Base-by-base conservation (phyloP, 2,113 vertebrate genomes). In the Saccopteryx leptura region DNA sequence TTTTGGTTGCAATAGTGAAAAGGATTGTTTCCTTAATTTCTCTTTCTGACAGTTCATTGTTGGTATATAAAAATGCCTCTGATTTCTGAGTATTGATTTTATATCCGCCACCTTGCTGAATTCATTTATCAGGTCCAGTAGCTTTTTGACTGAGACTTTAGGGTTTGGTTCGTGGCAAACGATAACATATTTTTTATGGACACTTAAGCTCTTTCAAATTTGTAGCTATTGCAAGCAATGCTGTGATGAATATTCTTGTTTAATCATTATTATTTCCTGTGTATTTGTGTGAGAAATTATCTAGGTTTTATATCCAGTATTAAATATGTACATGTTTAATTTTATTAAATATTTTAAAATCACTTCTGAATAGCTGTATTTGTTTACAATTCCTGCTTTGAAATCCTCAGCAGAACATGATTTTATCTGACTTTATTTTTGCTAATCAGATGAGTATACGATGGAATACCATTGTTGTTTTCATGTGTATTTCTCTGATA, bases 391-490 rank as follows among this genome's bases (percentile, higher is more conserved):
- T 68, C 17, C 6, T 85, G 1, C 83, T 92, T 81, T 92, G 23
- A 66, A 23, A 48, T 83, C 58, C 46, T 88, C 26, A 83, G 39
- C 17, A 80, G 52, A 84, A 82, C 26, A 18, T 69, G 11, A 33
- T 68, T 95, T 97, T 87, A 60, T 81, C 46, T 74, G 31, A 92
- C 46, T 94, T 92, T 48, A 79, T 63, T 48, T 90, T 75, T 94
- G 61, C n/a, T n/a, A 71, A 46, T 74, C 24, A 93, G 14, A 63
- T 92, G 58, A 7, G 4, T 75, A n/a, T 26, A 94, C n/a, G 9
- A 19, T 91, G 3, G 7, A 23, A 1, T 33, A 14, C 48, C 26
- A 82, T 33, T 23, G 4, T 72, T 86, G 33, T 79, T 94, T 74
- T 75, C 71, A 90, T 69, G 83, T 95, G 14, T 1, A 88, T 4